Evolutionary conservation across 2,113 vertebrate genomes (phyloP).

Genomic region (Poeciliopsis occidentalis): DNA sequence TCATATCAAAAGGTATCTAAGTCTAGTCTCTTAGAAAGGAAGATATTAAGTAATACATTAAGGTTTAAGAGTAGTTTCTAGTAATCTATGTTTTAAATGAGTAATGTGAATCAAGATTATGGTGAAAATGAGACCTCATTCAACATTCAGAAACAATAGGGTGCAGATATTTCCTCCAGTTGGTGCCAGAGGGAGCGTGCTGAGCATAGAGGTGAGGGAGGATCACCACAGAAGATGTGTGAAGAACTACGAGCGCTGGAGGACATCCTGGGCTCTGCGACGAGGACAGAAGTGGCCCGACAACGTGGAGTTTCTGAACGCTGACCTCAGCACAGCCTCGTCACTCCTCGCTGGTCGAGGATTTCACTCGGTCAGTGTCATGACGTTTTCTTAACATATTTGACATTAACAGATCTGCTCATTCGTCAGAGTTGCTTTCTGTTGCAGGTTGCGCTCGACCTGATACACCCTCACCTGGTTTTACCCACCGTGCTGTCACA

Average conservation of each 20-base stretch:
- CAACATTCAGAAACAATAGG: background rate
- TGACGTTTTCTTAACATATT: background rate
- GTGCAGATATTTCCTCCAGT: constrained; percentile 75
- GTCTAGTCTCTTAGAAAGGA: too few relatives aligned
- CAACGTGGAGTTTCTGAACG: constrained; percentile 85
- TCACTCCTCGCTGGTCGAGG: constrained; percentile 76
- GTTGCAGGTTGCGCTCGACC: constrained; percentile 85
- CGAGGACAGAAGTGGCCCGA: constrained; percentile 86
- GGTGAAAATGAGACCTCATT: background rate
- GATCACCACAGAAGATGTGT: constrained; percentile 85
- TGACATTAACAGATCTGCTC: background rate
- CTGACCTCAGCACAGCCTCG: constrained; percentile 80
- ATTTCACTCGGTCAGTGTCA: constrained; percentile 82
- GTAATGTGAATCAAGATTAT: background rate
- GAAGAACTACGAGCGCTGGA: constrained; percentile 87
- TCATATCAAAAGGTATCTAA: too few relatives aligned
- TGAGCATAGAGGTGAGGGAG: constrained; percentile 88
- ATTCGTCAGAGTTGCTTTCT: constrained; percentile 5
- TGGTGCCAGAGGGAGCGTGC: constrained; percentile 83
- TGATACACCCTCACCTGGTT: constrained; percentile 86
- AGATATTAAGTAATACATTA: background rate
- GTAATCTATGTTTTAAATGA: background rate
- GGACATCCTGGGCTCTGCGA: constrained; percentile 81
- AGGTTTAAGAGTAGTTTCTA: background rate
- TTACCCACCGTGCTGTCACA: constrained; percentile 78